Evolutionary conservation across 2,797 vertebrate species (phyloP).

Genomic region (Spinus olivaceus): DNA sequence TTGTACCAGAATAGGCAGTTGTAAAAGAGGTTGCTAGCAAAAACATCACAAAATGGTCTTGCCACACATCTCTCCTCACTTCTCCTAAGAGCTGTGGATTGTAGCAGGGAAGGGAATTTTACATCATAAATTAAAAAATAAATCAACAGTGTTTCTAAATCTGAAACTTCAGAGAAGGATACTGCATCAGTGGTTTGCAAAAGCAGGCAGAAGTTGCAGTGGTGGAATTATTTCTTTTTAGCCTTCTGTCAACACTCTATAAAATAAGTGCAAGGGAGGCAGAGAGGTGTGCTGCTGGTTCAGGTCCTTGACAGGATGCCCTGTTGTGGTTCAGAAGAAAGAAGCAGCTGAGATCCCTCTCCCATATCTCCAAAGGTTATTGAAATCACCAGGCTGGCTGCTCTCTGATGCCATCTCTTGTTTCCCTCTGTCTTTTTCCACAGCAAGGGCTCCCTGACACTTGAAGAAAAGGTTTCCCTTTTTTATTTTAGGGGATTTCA

Average conservation of each 20-base stretch:
- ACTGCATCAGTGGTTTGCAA: neutral
- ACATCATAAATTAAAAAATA: neutral
- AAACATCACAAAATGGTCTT: neutral
- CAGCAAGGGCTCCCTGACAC: neutral
- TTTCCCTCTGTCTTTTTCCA: neutral
- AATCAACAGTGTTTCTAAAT: neutral
- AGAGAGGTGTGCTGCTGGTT: neutral
- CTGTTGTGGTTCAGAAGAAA: neutral
- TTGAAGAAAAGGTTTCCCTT: neutral
- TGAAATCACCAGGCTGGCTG: neutral
- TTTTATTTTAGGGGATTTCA: neutral
- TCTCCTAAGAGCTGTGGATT: neutral
- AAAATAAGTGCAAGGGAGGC: neutral
- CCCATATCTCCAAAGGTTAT: neutral
- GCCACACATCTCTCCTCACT: neutral
- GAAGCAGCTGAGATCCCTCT: neutral
- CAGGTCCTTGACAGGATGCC: neutral
- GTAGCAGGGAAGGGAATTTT: neutral
- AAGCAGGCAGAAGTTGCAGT: neutral
- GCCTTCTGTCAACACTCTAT: neutral
- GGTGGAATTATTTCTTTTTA: neutral
- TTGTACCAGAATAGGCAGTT: neutral
- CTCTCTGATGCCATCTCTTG: neutral
- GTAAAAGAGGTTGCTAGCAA: neutral
- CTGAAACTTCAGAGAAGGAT: neutral